Evolutionary conservation across 30 jellyfish, hydroid and myxozoan genomes (phyloP).

Genomic region (Aurelia aurita): DNA sequence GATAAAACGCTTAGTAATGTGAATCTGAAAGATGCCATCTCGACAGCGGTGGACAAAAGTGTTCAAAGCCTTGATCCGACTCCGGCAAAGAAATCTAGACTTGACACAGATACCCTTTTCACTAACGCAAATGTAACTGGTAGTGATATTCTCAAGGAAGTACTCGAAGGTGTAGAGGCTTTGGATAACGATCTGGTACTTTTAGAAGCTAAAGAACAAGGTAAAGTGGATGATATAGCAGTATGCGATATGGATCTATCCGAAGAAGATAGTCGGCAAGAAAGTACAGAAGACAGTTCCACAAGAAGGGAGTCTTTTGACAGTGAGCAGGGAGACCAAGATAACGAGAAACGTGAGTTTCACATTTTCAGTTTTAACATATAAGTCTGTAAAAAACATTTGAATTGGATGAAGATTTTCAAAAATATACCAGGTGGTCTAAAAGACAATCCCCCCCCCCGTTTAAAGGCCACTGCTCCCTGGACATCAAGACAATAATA

Average conservation of each 20-base stretch:
- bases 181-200: constrained; percentile 1
- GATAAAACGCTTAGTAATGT: neutral
- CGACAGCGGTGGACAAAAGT: neutral
- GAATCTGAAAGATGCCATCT: neutral
- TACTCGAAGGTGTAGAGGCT: neutral
- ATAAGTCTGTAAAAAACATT: too few relatives aligned
- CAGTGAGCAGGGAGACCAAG: neutral
- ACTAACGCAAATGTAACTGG: neutral
- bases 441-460: too few relatives aligned
- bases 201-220: constrained; percentile 2
- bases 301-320: neutral
- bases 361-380: too few relatives aligned
- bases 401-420: too few relatives aligned
- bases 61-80: neutral
- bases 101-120: neutral
- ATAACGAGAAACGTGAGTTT: neutral
- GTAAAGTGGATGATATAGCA: neutral
- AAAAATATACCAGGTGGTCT: too few relatives aligned
- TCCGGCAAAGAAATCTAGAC: neutral
- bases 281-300: neutral
- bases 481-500: too few relatives aligned
- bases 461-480: too few relatives aligned
- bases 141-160: neutral
- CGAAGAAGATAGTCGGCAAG: neutral
- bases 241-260: neutral